These are phyloP conservation scores for Heliornis fulica DNA, from an alignment of 2,113 vertebrate genomes.

Conservation along the genomic window DNA sequence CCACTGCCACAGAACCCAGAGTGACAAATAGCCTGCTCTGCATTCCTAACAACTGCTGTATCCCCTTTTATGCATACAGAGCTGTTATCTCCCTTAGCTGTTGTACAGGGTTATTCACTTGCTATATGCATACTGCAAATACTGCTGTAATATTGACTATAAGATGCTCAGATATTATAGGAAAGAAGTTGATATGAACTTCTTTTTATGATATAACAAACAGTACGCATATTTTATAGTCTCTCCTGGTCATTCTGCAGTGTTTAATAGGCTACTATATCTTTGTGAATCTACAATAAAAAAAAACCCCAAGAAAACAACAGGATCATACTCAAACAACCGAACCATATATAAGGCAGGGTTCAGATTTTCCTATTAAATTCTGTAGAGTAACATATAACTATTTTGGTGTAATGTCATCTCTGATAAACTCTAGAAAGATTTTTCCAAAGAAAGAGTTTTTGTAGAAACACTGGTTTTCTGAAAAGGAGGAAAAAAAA, in stretches of 20 bases:
- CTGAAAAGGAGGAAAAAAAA: neutral
- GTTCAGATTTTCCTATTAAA: neutral
- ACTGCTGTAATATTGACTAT: neutral
- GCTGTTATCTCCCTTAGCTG: neutral
- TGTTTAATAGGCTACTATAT: neutral
- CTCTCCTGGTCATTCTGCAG: neutral
- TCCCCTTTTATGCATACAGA: neutral
- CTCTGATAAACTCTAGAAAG: neutral
- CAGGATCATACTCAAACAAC: neutral
- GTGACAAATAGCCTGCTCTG: neutral
- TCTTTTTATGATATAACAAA: neutral
- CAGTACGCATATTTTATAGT: neutral
- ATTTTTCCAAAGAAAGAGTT: neutral
- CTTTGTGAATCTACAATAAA: neutral
- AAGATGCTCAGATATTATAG: neutral
- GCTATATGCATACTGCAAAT: neutral
- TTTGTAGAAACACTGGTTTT: neutral
- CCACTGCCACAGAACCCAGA: neutral
- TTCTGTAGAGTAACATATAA: neutral
- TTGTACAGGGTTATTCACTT: neutral
- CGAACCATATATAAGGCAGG: neutral
- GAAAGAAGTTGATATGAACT: neutral
- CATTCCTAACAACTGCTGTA: neutral
- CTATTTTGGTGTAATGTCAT: neutral
- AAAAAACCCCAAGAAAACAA: neutral